phyloP scores from a whole-genome alignment of 2,888 invertebrate genomes.

The Epirrhoe tristata region DNA sequence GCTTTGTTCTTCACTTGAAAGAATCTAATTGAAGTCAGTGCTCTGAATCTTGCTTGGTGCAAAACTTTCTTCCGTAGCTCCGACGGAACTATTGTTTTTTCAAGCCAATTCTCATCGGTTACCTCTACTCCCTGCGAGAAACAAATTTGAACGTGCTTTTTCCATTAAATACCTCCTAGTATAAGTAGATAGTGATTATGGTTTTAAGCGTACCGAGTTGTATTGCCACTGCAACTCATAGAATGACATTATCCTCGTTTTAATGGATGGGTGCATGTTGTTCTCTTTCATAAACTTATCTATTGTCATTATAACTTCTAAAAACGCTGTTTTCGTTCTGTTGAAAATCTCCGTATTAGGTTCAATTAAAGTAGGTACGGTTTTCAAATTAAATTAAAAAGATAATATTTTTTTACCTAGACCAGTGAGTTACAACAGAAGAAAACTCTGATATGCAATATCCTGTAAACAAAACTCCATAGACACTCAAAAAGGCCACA shows the following conservation, averaged over 20 bases:
- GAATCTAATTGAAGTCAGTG: conserved; percentile 75
- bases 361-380: not conserved
- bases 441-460: conserved; percentile 83
- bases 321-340: conserved; percentile 78
- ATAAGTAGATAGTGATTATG: not conserved
- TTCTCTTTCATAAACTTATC: conserved; percentile 81
- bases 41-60: conserved; percentile 78
- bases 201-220: conserved; percentile 66
- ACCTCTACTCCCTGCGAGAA: conserved; percentile 72
- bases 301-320: conserved; percentile 78
- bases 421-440: conserved; percentile 77
- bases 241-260: conserved; percentile 77
- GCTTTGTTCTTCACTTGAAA: conserved; percentile 81
- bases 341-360: not conserved
- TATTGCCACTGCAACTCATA: conserved; percentile 84
- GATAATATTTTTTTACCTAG: conserved; percentile 59
- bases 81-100: conserved; percentile 72
- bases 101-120: conserved; percentile 77
- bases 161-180: not conserved
- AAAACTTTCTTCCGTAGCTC: conserved; percentile 78
- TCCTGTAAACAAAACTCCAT: conserved; percentile 77
- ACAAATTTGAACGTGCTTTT: not conserved
- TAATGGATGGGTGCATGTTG: conserved; percentile 76
- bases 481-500: conserved; percentile 75
- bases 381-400: not conserved